Evolutionary conservation across 2,113 vertebrate species (phyloP), one percentile per base, ranked within the genome.

Genomic region (Macquaria ambigua): DNA sequence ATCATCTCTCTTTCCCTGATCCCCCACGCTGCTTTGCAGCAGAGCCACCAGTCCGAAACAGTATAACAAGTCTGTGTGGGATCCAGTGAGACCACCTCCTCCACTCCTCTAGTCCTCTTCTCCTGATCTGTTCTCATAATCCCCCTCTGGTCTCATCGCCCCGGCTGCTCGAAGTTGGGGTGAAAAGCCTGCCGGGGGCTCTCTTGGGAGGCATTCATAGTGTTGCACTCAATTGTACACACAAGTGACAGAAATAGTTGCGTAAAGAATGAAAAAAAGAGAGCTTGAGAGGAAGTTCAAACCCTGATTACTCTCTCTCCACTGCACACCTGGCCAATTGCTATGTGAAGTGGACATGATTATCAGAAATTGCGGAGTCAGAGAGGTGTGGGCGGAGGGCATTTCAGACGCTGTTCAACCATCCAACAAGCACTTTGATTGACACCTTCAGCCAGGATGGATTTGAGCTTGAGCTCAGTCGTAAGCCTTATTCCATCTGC

Each of bases 1-100:
- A 91, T 93, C 92, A 90, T 89, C 85, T 89, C 76, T 83, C 85
- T 43, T 69, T 53, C 77, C 76, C 67, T 55, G 66, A 88, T 83
- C 84, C 77, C 74, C 75, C 82, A 74, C 67, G 70, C 77, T 85
- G 63, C 81, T 76, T 71, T 76, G 58, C 83, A 53, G 43, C 77
- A 39, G 41, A 80, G 55, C 64, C 78, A 74, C 48, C 76, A 61
- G 68, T 64, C 66, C 73, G 31, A 81, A 62, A 67, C 73, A 71
- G 46, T 37, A 28, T 70, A 72, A 55, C 63, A 50, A 46, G 31
- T 20, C 58, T 53, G 39, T 66, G 71, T 52, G 46, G 70, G 43
- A 62, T 70, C 70, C 64, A 53, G 41, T 8, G 77, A 59, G 63
- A 75, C 63, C 16, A 4, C 39, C 9, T 37, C 53, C 25, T 74